These are phyloP conservation scores for Frieseomelitta varia DNA, from an alignment of 1,140 invertebrate species.

Conservation along the genomic window DNA sequence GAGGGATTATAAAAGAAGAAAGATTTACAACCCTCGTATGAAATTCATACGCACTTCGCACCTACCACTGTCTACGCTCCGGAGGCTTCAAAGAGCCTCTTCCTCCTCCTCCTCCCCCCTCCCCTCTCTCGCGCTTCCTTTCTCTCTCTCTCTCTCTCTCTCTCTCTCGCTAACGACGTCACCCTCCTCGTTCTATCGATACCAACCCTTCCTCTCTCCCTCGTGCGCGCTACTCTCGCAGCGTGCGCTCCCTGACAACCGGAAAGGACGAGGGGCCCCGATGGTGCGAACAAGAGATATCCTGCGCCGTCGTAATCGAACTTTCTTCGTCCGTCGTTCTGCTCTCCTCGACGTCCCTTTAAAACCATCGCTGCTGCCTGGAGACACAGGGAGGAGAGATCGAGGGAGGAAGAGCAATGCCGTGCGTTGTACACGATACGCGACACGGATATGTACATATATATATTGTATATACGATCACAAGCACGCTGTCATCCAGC, in stretches of 20 bases:
- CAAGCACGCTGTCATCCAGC: neutral
- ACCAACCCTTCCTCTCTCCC: slow-evolving; percentile 5
- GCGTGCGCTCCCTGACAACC: slow-evolving; percentile 37
- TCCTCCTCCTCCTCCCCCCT: neutral
- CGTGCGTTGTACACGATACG: no score
- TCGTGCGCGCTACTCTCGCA: neutral
- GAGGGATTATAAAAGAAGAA: slow-evolving; percentile 64
- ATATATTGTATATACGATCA: neutral
- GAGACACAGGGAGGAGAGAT: neutral
- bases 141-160: neutral
- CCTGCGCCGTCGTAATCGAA: slow-evolving; percentile 63
- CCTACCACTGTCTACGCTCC: slow-evolving; percentile 61
- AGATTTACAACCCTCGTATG: slow-evolving; percentile 73
- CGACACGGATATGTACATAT: neutral
- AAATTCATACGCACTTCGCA: slow-evolving; percentile 73
- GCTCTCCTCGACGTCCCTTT: slow-evolving; percentile 48
- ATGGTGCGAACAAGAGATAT: slow-evolving; percentile 65
- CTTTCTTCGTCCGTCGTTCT: slow-evolving; percentile 39
- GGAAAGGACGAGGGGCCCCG: slow-evolving; percentile 56
- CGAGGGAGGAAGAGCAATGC: slow-evolving; percentile 20
- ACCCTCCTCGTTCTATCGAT: slow-evolving; percentile 11
- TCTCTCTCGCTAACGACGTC: neutral
- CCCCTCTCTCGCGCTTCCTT: no score
- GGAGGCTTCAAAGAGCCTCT: slow-evolving; percentile 61
- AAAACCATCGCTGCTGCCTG: slow-evolving; percentile 29